These are phyloP conservation scores for Timema podura DNA, from an alignment of 2,888 invertebrate genomes.

Conservation along the genomic window DNA sequence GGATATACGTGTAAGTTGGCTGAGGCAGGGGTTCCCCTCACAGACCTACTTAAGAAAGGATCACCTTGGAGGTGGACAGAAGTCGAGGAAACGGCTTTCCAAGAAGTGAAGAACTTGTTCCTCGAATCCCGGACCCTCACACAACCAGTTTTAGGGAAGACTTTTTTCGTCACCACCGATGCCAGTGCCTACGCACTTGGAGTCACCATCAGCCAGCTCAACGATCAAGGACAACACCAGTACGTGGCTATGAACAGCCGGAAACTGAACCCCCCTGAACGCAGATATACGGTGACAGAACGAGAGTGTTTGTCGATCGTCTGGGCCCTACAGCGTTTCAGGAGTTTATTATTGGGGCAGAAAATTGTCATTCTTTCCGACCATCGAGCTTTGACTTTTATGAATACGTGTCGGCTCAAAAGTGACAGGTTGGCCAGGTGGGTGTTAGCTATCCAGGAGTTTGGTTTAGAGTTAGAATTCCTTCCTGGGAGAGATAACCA, in stretches of 20 bases:
- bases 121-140: conserved; percentile 21
- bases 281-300: neutral
- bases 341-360: neutral
- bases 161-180: conserved; percentile 29
- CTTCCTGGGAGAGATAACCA: neutral
- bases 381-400: neutral
- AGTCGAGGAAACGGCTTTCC: no score
- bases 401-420: neutral
- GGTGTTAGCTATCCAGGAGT: neutral
- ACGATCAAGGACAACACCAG: neutral
- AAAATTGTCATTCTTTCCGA: conserved; percentile 1
- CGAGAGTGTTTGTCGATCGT: neutral
- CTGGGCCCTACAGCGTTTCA: neutral
- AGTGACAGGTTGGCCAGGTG: neutral
- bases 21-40: no score
- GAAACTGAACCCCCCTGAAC: neutral
- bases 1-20: no score
- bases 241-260: neutral
- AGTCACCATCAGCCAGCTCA: conserved; percentile 21
- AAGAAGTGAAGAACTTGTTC: conserved; percentile 1
- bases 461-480: neutral
- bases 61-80: no score
- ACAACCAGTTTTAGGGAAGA: conserved; percentile 30
- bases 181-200: conserved; percentile 32
- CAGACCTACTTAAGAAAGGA: no score